Evolutionary conservation across 1,140 invertebrate genomes (phyloP).

Genomic region (Ceratosolen fusciceps): DNA sequence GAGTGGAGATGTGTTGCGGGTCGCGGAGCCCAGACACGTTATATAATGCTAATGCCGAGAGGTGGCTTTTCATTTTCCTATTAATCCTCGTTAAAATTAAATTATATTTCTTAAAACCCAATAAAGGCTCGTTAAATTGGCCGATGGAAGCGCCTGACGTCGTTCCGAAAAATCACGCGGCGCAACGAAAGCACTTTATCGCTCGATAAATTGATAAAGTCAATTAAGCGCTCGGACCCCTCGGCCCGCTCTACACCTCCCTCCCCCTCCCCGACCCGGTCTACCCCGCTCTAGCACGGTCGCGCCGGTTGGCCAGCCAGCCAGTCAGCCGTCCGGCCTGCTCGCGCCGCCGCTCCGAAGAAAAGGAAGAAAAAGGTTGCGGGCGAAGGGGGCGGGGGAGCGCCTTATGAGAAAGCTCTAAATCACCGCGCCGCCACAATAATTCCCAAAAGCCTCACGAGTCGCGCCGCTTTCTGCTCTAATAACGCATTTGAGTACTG

Average conservation of each 20-base stretch:
- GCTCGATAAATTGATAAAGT: slow-evolving; percentile 45
- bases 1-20: background rate
- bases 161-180: background rate
- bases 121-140: slow-evolving; percentile 15
- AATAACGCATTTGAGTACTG: slow-evolving; percentile 43
- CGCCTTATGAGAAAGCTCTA: slow-evolving; percentile 43
- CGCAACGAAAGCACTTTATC: slow-evolving; percentile 28
- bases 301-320: background rate
- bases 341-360: background rate
- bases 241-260: background rate
- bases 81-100: slow-evolving; percentile 6
- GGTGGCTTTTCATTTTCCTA: background rate
- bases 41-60: background rate
- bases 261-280: background rate
- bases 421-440: slow-evolving; percentile 35
- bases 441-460: slow-evolving; percentile 41
- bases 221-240: slow-evolving; percentile 32
- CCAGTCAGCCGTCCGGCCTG: slow-evolving; percentile 26
- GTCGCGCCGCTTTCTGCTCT: slow-evolving; percentile 28
- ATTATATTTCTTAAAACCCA: slow-evolving; percentile 2
- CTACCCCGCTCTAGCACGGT: background rate
- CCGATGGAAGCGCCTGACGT: background rate
- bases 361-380: background rate
- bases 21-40: background rate
- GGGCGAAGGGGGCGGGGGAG: background rate